Conservation (phyloP, 2,113 vertebrate genomes). For the Muntiacus muntjak region DNA sequence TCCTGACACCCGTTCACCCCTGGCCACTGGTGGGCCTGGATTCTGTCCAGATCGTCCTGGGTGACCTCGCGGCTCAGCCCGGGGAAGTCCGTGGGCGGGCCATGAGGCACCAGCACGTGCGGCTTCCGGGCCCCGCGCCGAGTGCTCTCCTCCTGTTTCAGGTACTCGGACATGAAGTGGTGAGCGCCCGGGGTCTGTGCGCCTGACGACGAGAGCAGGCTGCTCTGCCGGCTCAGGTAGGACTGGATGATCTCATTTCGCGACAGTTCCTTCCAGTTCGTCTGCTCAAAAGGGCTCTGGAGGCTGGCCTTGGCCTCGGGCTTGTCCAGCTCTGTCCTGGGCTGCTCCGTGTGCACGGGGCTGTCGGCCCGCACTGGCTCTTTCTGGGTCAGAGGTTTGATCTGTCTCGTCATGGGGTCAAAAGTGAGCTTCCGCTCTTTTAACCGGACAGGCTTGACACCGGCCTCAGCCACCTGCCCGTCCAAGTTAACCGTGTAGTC, state of each 20-base stretch:
- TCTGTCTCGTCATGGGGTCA: conserved; percentile 93
- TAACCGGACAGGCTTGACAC: conserved; percentile 89
- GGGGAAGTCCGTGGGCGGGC: conserved; percentile 84
- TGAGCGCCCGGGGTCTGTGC: conserved; percentile 87
- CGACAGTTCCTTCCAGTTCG: conserved; percentile 94
- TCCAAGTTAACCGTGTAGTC: conserved; percentile 85
- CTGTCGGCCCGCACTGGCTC: conserved; percentile 82
- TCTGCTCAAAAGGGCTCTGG: conserved; percentile 91
- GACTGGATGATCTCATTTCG: conserved; percentile 94
- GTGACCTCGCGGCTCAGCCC: conserved; percentile 88
- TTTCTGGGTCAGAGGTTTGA: conserved; percentile 88
- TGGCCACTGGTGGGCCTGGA: conserved; percentile 88
- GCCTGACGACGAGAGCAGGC: conserved; percentile 89
- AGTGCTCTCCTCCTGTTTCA: conserved; percentile 88
- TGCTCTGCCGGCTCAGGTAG: conserved; percentile 94
- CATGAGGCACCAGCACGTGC: conserved; percentile 83
- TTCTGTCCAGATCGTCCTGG: conserved; percentile 84
- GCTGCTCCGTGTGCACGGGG: conserved; percentile 78
- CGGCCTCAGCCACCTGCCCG: conserved; percentile 81
- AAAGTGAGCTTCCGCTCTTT: conserved; percentile 94
- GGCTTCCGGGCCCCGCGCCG: conserved; percentile 83
- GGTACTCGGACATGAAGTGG: conserved; percentile 90
- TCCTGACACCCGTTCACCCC: conserved; percentile 97
- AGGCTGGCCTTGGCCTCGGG: conserved; percentile 82
- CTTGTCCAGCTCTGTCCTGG: conserved; percentile 87